Conservation (phyloP, 2,113 vertebrate species). For the Rhea americana region DNA sequence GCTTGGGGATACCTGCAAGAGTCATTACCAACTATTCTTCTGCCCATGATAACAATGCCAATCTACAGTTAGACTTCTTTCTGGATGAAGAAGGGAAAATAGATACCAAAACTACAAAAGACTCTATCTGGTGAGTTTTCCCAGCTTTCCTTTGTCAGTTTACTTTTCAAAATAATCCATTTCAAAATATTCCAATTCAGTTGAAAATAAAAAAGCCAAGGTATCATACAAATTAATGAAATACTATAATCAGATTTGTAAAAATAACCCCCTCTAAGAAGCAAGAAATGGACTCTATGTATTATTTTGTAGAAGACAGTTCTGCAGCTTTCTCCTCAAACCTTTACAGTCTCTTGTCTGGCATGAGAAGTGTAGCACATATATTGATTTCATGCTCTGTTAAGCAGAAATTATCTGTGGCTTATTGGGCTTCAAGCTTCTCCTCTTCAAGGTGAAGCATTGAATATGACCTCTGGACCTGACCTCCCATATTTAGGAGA, state of each 20-base stretch:
- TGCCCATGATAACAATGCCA: slow-evolving; percentile 94
- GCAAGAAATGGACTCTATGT: background rate
- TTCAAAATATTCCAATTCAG: background rate
- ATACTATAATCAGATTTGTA: background rate
- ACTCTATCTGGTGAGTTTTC: slow-evolving; percentile 89
- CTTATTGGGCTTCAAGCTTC: background rate
- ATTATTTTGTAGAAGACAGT: slow-evolving; percentile 1
- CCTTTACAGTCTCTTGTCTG: background rate
- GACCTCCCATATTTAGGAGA: background rate
- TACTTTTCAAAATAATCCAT: background rate
- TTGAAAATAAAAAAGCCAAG: background rate
- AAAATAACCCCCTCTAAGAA: background rate
- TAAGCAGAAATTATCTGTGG: background rate
- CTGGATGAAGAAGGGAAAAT: slow-evolving; percentile 85
- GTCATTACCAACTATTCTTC: slow-evolving; percentile 92
- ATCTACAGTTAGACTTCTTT: slow-evolving; percentile 89
- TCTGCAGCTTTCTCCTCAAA: background rate
- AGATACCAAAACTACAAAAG: slow-evolving; percentile 84
- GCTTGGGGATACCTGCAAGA: slow-evolving; percentile 90
- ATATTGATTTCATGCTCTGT: slow-evolving; percentile 43
- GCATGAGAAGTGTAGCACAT: background rate
- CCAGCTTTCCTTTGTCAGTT: background rate
- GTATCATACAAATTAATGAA: background rate
- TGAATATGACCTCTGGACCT: slow-evolving; percentile 20
- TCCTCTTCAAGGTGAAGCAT: background rate